phyloP scores from a whole-genome alignment of 1,140 invertebrate genomes.

The Oscheius sp. region DNA sequence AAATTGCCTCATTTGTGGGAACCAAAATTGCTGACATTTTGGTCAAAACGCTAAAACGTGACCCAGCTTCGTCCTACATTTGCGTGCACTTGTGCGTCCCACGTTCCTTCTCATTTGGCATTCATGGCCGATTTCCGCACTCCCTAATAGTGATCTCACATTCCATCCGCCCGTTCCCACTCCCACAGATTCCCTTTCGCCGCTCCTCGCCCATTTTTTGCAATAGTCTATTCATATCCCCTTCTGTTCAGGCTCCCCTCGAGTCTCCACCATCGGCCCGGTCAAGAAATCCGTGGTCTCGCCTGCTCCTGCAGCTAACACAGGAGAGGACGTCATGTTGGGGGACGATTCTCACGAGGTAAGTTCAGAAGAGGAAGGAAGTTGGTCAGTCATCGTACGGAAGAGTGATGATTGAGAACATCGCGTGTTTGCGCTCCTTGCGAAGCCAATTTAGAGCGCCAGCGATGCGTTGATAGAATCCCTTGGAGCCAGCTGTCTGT shows the following conservation, averaged over 20 bases:
- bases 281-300: background rate
- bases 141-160: slow-evolving; percentile 10
- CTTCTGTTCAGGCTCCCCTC: background rate
- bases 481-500: slow-evolving; percentile 29
- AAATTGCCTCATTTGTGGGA: too few relatives aligned
- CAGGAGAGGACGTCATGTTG: slow-evolving; percentile 11
- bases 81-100: background rate
- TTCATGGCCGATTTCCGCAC: slow-evolving; percentile 11
- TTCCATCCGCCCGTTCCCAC: background rate
- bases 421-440: too few relatives aligned
- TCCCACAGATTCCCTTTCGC: background rate
- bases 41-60: too few relatives aligned
- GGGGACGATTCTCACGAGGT: background rate
- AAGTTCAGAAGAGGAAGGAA: too few relatives aligned
- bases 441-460: slow-evolving; percentile 28
- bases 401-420: too few relatives aligned
- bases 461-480: slow-evolving; percentile 38
- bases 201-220: background rate
- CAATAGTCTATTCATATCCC: too few relatives aligned
- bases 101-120: background rate
- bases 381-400: too few relatives aligned
- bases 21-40: too few relatives aligned
- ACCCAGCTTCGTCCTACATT: too few relatives aligned
- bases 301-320: background rate
- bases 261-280: slow-evolving; percentile 3